Evolutionary conservation across 2,888 invertebrate species (phyloP).

Genomic region (Auanema sp.): DNA sequence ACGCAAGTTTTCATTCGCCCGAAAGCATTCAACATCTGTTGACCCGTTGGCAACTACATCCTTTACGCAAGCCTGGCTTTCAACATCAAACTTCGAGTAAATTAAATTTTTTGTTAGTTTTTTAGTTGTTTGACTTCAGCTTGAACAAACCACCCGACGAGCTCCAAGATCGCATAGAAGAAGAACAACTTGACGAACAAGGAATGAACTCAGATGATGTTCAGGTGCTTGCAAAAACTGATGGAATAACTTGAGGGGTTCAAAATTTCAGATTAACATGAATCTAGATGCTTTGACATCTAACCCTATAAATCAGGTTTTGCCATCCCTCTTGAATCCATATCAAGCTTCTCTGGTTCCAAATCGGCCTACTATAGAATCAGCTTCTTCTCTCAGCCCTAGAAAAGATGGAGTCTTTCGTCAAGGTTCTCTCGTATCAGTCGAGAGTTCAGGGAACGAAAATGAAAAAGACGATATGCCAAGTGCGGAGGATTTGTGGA

Average conservation of each 20-base stretch:
- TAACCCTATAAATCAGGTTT: no score
- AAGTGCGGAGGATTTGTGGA: slow-evolving; percentile 34
- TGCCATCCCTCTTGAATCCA: no score
- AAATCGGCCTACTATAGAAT: no score
- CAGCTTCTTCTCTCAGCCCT: no score
- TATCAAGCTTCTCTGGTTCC: no score
- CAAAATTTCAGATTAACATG: no score
- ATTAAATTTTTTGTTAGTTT: slow-evolving; percentile 11
- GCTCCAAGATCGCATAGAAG: slow-evolving; percentile 11
- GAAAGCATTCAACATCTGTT: slow-evolving; percentile 10
- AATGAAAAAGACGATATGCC: no score
- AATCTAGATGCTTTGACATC: no score
- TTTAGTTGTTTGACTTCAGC: slow-evolving; percentile 9
- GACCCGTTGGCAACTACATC: slow-evolving; percentile 8
- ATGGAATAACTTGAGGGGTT: no score
- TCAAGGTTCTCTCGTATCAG: no score
- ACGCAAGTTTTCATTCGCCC: slow-evolving; percentile 26
- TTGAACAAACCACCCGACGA: not conserved
- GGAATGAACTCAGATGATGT: slow-evolving; percentile 17
- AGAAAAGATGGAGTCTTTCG: no score
- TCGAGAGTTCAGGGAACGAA: no score
- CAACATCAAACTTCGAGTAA: slow-evolving; percentile 42
- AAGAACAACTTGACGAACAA: slow-evolving; percentile 4
- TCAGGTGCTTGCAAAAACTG: not conserved
- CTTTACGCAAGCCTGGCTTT: slow-evolving; percentile 41